phyloP scores from a whole-genome alignment of 2,888 invertebrate genomes.

The Steinernema scapterisci region DNA sequence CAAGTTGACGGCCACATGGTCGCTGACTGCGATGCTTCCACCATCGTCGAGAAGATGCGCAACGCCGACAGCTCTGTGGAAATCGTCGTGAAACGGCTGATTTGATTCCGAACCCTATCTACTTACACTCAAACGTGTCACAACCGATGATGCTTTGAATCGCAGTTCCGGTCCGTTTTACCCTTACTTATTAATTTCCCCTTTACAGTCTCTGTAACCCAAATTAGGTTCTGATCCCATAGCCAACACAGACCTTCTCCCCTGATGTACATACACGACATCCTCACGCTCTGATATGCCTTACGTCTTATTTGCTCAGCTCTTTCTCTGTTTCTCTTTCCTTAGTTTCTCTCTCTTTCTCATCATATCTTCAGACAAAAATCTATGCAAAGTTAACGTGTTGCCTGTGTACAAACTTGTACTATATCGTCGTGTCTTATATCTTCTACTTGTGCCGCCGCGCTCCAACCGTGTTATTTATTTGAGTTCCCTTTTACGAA shows the following conservation, averaged over 20 bases:
- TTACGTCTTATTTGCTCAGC: constrained; percentile 17
- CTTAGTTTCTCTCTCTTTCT: not conserved
- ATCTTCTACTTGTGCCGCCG: not conserved
- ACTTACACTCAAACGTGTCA: not conserved
- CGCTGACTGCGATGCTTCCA: constrained; percentile 53
- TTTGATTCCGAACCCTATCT: not conserved
- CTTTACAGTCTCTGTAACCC: not conserved
- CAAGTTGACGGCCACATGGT: constrained; percentile 59
- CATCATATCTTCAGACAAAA: constrained; percentile 16
- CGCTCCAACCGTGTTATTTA: not conserved
- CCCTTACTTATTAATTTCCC: no score
- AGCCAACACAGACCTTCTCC: not conserved
- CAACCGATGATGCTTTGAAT: not conserved
- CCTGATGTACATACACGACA: not conserved
- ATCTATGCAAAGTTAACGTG: constrained; percentile 11
- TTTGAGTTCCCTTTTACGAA: constrained; percentile 11
- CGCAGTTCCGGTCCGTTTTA: not conserved
- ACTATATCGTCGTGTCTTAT: not conserved
- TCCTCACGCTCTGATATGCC: not conserved
- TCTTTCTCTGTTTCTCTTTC: no score
- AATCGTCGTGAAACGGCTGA: constrained; percentile 51
- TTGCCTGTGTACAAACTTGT: constrained; percentile 28
- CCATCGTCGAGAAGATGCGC: constrained; percentile 59
- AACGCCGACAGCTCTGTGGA: constrained; percentile 51
- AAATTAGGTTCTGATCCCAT: not conserved